Conservation (phyloP, 2,113 vertebrate species). For the Muntiacus reevesi region DNA sequence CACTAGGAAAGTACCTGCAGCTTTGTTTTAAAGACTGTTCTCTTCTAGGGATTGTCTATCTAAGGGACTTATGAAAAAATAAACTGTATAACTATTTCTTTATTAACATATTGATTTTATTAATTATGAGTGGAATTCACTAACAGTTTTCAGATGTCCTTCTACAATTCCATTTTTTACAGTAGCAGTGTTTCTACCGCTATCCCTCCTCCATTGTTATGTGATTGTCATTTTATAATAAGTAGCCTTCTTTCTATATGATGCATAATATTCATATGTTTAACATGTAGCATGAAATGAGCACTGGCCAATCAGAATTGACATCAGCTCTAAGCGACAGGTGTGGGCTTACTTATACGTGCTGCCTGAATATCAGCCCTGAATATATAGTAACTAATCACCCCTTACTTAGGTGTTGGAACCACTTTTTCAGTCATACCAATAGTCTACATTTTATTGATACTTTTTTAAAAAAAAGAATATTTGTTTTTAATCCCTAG, state of each 20-base stretch:
- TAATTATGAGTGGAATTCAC: not conserved
- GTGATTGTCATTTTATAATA: not conserved
- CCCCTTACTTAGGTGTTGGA: not conserved
- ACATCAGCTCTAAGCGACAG: not conserved
- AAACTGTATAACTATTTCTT: not conserved
- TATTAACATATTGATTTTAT: not conserved
- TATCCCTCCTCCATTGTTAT: not conserved
- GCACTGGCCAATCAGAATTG: not conserved
- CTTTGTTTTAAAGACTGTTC: not conserved
- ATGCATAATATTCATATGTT: not conserved
- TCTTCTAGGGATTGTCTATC: not conserved
- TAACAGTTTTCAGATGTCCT: not conserved
- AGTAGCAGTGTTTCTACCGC: not conserved
- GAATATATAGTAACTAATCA: not conserved
- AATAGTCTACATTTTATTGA: not conserved
- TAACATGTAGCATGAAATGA: not conserved
- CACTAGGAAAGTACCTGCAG: not conserved
- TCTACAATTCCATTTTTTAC: not conserved
- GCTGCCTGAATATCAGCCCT: not conserved
- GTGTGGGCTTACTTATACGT: not conserved
- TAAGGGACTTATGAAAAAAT: constrained; percentile 14
- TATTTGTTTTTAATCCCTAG: not conserved
- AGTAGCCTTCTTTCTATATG: not conserved
- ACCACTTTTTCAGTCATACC: not conserved
- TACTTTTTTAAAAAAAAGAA: not conserved